Base-by-base conservation (phyloP, 2,113 vertebrate genomes). In the Campylomormyrus tamandua region DNA sequence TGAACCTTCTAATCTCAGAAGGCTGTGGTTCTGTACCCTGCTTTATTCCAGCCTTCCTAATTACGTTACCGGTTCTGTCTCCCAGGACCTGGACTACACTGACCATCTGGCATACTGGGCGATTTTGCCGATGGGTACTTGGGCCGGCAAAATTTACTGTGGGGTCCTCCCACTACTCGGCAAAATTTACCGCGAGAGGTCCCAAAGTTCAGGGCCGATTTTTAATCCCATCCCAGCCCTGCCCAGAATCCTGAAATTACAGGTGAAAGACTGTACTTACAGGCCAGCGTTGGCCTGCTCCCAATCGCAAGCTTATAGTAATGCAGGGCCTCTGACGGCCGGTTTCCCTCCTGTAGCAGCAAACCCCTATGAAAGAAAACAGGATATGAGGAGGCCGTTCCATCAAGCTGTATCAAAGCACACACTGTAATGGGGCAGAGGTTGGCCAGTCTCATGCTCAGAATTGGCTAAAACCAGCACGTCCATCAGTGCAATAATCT, bases 231-330 rank as follows among this genome's bases (percentile, higher is more conserved):
- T 70, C 31, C 62, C 62, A 31, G 62, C 62, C n/a, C 62, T 70
- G 31, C 6, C 39, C 77, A 83, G 77, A 39, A 45, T 24, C 77
- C 77, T 24, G 39, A 50, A 52, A 46, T 48, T 87, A 50, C 27
- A 52, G 95, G 91, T 92, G 90, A 91, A 91, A 58, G 92, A 89
- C 91, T 92, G 94, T 97, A 99, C 98, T 98, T 96, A 99, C 98
- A 99, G 94, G 98, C 98, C 93, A 99, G 94, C 42, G 98, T 99
- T 92, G 98, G 98, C 95, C 98, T 97, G 95, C 98, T 99, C 93
- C 97, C 97, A 89, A 99, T 97, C 56, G 98, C 98, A 96, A 99
- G 93, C 94, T 99, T 99, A 93, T 99, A 99, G 95, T 99, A 99
- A 96, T 98, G 97, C 31, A 99, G 95, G 0, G 98, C 98, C 94